Evolutionary conservation across 35 echinoderm and acorn worm genomes (phyloP), one percentile per base, ranked within the genome.

Genomic region (Acanthaster planci): DNA sequence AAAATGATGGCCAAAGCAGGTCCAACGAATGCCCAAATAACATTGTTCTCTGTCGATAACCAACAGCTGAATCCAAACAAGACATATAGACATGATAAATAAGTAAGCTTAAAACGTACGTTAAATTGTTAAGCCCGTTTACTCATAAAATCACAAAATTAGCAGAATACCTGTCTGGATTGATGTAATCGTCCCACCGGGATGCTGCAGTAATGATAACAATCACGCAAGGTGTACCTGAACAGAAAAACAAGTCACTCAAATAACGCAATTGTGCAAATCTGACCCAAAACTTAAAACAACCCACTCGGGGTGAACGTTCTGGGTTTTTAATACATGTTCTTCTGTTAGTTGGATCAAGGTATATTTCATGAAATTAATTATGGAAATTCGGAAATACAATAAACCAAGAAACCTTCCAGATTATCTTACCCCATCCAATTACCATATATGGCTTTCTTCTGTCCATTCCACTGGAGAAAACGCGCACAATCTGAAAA

Each of bases 11-110:
- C 76, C 8, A 93, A 31, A 8, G 82, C 81, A 7, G 92, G 92
- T 50, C 81, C 92, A 85, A 93, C 82, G 55, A 93, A 93, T 26
- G 92, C 92, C 86, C 87, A 93, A 19, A 89, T 93, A 3, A 84
- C 80, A 19, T 58, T 58, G 31, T 31, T 58, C 31, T 84, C 86
- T 14, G 77, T 79, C 8, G 76, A 39, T 1, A 93, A 23, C 92
- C 92, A 93, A 59, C 92, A 93, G 26, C 86, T 93, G 35, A 10
- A 59, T 80, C 10, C 1, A 82, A 17, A 72, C 56, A 86, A 7
- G 3, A 35, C 52, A 54, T 9, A 82, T 22, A 55, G 23, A 1
- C 6, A 67, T 29, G 1, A 67, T 29, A 60, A n/a, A n/a, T n/a
- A n/a, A n/a, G n/a, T n/a, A n/a, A n/a, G n/a, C n/a, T n/a, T n/a